Percentiles rank a stretch among this genome's conserved stretches.
These are phyloP conservation scores for Gymnothorax reevesii DNA, from an alignment of 2,797 vertebrate genomes.

Conservation along the genomic window DNA sequence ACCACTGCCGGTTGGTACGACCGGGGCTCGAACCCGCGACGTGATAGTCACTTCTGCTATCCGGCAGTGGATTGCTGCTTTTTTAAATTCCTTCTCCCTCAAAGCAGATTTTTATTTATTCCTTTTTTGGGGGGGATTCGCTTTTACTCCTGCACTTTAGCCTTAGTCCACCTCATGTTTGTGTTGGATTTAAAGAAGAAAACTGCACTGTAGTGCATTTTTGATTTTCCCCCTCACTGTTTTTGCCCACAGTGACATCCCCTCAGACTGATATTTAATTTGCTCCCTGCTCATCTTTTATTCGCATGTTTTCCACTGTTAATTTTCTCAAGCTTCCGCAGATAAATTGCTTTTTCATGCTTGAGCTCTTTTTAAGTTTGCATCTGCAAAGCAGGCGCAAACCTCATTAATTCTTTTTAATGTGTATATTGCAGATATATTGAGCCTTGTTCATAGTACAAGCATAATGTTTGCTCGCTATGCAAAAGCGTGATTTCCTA, in stretches of 20 bases:
- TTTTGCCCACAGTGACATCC: not conserved
- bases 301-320: conserved; percentile 5
- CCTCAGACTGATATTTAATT: conserved; percentile 18
- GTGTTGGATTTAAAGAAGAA: not conserved
- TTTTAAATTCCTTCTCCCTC: not conserved
- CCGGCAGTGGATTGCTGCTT: no score
- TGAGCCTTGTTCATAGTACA: not conserved
- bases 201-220: not conserved
- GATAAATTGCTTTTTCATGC: conserved; percentile 27
- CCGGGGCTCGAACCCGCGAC: no score
- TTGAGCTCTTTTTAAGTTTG: conserved; percentile 14
- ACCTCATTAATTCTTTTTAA: conserved; percentile 22
- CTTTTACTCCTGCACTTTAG: not conserved
- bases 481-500: not conserved
- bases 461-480: not conserved
- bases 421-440: conserved; percentile 3
- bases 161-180: not conserved
- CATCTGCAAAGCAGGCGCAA: not conserved
- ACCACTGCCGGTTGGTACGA: no score
- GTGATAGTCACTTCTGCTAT: no score
- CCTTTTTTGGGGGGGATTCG: not conserved
- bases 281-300: not conserved
- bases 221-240: not conserved
- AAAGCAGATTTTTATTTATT: not conserved
- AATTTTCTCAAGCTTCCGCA: not conserved